phyloP scores from a whole-genome alignment of 2,113 vertebrate genomes.

The Macrotus californicus region DNA sequence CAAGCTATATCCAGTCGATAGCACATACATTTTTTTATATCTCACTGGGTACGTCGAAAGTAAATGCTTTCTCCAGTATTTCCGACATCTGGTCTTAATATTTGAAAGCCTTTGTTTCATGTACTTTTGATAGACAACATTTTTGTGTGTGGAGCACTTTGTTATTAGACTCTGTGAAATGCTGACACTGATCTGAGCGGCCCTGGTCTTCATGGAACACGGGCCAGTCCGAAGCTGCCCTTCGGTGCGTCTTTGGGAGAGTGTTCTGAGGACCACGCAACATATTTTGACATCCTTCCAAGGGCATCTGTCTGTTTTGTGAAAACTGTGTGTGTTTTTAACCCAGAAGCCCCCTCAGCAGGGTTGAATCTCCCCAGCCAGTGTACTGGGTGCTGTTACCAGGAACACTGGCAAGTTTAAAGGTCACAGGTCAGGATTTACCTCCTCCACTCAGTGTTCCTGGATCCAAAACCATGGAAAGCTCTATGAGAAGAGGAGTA shows the following conservation, averaged over 20 bases:
- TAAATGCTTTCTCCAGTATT: constrained; percentile 69
- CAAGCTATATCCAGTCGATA: constrained; percentile 59
- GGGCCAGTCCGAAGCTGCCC: constrained; percentile 68
- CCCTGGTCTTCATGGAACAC: constrained; percentile 66
- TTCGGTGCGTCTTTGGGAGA: constrained; percentile 68
- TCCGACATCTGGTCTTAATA: constrained; percentile 84
- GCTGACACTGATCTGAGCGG: constrained; percentile 79
- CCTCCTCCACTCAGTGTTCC: neutral
- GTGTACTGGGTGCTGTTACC: neutral
- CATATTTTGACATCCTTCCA: constrained; percentile 69
- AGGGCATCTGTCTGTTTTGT: constrained; percentile 70
- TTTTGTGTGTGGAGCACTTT: constrained; percentile 77
- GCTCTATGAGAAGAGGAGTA: neutral
- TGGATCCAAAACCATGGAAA: neutral
- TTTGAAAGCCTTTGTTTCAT: constrained; percentile 77
- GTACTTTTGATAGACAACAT: constrained; percentile 81
- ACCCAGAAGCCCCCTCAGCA: constrained; percentile 47
- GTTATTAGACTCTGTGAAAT: constrained; percentile 81
- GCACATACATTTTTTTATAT: constrained; percentile 58
- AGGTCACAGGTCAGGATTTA: neutral
- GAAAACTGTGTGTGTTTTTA: constrained; percentile 58
- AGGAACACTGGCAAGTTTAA: constrained; percentile 26
- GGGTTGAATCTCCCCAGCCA: constrained; percentile 13
- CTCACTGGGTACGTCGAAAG: constrained; percentile 55
- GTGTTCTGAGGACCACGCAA: constrained; percentile 70